Base-by-base conservation (phyloP, 2,888 invertebrate genomes). In the Homarus gammarus region DNA sequence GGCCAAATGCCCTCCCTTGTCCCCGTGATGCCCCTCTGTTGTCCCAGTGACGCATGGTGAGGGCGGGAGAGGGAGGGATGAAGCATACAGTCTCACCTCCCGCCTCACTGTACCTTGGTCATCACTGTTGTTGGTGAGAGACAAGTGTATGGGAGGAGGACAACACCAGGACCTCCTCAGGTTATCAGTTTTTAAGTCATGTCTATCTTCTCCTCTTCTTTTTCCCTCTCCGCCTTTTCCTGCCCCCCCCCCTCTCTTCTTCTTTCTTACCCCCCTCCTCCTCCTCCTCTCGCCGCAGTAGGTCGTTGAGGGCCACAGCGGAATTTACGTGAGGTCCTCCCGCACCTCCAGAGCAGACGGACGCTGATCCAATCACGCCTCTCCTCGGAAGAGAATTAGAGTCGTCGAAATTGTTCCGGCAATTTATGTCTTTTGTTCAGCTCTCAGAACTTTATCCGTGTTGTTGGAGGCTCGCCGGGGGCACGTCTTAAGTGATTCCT, bases 331-430 rank as follows among this genome's bases (percentile, higher is more conserved):
- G 18, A 56, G 56, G 3, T 56, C 56, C 15, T 56, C 5, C 6
- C 22, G 18, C 56, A 18, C 56, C 56, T 22, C 56, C 56, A 22
- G 56, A 3, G 18, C 56, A 56, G 77, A 77, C 49, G 27, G 49
- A 49, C 49, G 44, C 77, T 77, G 49, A 77, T 77, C 77, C 77
- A 77, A 77, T 77, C 77, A 44, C 44, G 49, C 27, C 49, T 77
- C 77, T 49, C 77, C 44, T 77, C 49, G 77, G 77, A 77, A 38
- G 77, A 36, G 77, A 77, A 77, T 77, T 77, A 77, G 77, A 77
- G 33, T 77, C 77, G 8, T 49, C 77, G 49, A 77, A 77, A 77
- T 49, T 77, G 51, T 51, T 51, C 51, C 44, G 33, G 31, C 33
- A 77, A 77, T 77, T 77, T 49, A 77, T 49, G 49, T 49, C 44